Conservation (phyloP, 2,888 invertebrate species). For the Megalurothrips usitatus region DNA sequence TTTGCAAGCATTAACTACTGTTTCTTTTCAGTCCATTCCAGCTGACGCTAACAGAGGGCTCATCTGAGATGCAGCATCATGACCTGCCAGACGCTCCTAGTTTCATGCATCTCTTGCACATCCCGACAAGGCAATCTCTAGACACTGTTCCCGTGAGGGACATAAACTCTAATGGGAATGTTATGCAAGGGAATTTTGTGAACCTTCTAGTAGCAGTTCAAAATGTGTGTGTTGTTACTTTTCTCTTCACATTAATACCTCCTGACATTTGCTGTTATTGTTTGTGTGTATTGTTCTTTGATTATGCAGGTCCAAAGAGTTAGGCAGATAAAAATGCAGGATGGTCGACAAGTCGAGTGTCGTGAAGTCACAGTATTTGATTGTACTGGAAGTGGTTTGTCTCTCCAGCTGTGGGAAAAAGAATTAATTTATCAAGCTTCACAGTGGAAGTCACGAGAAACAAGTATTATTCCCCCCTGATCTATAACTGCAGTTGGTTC, state of each 20-base stretch:
- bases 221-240: constrained; percentile 45
- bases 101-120: constrained; percentile 54
- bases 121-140: constrained; percentile 62
- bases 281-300: neutral
- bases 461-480: constrained; percentile 43
- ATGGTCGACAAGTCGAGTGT: constrained; percentile 56
- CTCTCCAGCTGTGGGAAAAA: constrained; percentile 62
- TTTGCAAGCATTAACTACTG: constrained; percentile 14
- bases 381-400: constrained; percentile 57
- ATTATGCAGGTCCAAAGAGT: constrained; percentile 52
- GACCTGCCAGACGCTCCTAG: constrained; percentile 50
- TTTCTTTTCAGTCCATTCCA: constrained; percentile 56
- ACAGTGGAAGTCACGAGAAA: constrained; percentile 63
- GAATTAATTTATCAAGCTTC: constrained; percentile 64
- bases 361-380: constrained; percentile 64
- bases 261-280: neutral
- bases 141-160: constrained; percentile 56
- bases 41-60: constrained; percentile 61
- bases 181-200: constrained; percentile 51
- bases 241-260: neutral
- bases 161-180: constrained; percentile 49
- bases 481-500: neutral
- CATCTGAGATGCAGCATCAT: constrained; percentile 58
- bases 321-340: constrained; percentile 58
- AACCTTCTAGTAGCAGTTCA: constrained; percentile 68